These are phyloP conservation scores for Ascidia mentula DNA, from an alignment of 23 tunicate genomes.

Conservation along the genomic window DNA sequence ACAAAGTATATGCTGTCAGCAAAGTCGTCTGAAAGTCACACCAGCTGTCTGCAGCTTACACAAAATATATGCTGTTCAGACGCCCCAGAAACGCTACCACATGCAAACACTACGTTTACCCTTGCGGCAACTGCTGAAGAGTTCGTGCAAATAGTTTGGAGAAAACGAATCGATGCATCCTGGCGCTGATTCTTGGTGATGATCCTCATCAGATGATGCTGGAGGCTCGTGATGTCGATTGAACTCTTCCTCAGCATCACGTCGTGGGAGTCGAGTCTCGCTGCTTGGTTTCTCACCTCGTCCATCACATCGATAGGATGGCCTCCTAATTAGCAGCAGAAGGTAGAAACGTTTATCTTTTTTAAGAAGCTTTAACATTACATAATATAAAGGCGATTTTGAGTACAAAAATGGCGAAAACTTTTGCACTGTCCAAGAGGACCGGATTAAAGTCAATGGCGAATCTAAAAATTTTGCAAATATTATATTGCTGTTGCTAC, in stretches of 20 bases:
- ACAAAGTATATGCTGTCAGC: too few species aligned
- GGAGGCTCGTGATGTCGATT: conserved; percentile 51
- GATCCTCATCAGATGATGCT: conserved; percentile 52
- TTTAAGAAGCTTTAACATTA: too few species aligned
- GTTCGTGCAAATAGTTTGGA: conserved; percentile 18
- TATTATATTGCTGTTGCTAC: too few species aligned
- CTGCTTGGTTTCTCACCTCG: conserved; percentile 19
- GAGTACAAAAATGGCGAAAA: too few species aligned
- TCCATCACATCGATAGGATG: neutral
- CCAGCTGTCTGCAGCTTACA: too few species aligned
- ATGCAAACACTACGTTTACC: too few species aligned
- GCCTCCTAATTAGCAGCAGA: neutral
- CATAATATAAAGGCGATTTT: neutral
- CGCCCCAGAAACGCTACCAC: too few species aligned
- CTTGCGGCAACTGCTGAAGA: neutral
- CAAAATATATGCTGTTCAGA: too few species aligned
- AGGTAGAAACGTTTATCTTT: neutral
- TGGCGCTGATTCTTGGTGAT: conserved; percentile 21
- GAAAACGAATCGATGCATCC: conserved; percentile 14
- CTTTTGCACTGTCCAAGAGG: too few species aligned
- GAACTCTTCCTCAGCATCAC: conserved; percentile 9
- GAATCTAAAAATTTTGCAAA: too few species aligned
- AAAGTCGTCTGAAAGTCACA: too few species aligned
- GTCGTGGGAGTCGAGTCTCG: conserved; percentile 29
- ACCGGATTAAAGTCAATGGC: too few species aligned